Evolutionary conservation across 2,113 vertebrate genomes (phyloP).

Genomic region (Limanda limanda): DNA sequence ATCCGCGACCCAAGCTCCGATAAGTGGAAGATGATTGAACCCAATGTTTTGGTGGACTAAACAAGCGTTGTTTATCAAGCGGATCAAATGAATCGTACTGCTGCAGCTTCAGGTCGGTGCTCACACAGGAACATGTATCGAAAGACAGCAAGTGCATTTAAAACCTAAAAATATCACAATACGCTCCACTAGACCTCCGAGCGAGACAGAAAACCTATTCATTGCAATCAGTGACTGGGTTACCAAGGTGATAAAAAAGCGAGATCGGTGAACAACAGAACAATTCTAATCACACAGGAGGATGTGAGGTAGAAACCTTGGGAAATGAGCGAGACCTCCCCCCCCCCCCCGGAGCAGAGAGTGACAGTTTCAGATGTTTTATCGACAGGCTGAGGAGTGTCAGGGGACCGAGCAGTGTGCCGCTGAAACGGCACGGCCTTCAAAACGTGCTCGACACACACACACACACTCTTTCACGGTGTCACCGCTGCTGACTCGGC

Average conservation of each 20-base stretch:
- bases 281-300: background rate
- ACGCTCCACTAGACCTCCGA: too few relatives aligned
- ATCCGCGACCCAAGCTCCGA: too few relatives aligned
- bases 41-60: too few relatives aligned
- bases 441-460: background rate
- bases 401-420: background rate
- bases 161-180: too few relatives aligned
- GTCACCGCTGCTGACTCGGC: conserved; percentile 10
- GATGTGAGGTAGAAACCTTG: background rate
- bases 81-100: too few relatives aligned
- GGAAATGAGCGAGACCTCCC: background rate
- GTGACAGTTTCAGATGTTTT: background rate
- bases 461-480: background rate
- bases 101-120: too few relatives aligned
- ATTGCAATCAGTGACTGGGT: background rate
- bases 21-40: too few relatives aligned
- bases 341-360: background rate
- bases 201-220: background rate
- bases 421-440: background rate
- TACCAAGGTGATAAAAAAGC: background rate
- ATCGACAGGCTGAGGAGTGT: background rate
- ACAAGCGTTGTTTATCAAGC: too few relatives aligned
- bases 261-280: background rate
- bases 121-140: too few relatives aligned
- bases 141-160: too few relatives aligned